Conservation (phyloP, 2,797 vertebrate genomes). For the Cetoscarus ocellatus region DNA sequence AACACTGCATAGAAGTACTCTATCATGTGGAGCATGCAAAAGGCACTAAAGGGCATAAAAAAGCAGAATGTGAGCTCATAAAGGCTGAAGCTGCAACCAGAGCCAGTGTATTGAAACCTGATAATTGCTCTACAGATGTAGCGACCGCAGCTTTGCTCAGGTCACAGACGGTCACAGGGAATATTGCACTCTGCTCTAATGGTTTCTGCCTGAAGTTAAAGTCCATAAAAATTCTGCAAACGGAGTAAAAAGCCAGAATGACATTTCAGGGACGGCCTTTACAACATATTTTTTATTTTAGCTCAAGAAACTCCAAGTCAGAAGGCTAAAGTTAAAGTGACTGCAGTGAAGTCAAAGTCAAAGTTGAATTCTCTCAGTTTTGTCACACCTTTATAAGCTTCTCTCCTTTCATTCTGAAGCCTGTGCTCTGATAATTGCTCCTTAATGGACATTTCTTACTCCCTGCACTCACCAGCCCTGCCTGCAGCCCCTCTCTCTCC, state of each 20-base stretch:
- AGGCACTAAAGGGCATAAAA: too few relatives aligned
- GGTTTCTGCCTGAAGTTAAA: background rate
- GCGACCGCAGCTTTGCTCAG: too few relatives aligned
- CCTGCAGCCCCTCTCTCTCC: conserved; percentile 3
- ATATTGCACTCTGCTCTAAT: background rate
- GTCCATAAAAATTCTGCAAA: background rate
- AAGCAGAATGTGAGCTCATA: too few relatives aligned
- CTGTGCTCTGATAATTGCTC: conserved; percentile 34
- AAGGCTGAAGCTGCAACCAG: too few relatives aligned
- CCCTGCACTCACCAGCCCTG: conserved; percentile 28
- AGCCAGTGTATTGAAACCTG: too few relatives aligned
- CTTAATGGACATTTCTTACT: conserved; percentile 43
- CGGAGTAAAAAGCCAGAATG: background rate
- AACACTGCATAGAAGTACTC: too few relatives aligned
- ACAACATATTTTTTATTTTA: background rate
- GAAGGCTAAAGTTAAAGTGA: background rate
- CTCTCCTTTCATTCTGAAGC: conserved; percentile 8
- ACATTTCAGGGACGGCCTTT: background rate
- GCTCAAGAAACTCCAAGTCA: background rate
- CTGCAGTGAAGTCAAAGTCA: background rate
- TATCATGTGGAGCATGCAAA: too few relatives aligned
- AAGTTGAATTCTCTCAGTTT: background rate
- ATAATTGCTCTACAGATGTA: too few relatives aligned
- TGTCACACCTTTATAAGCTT: conserved; percentile 10
- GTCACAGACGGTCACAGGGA: too few relatives aligned